Evolutionary conservation across 2,888 invertebrate genomes (phyloP), one percentile per base, ranked within the genome.

Genomic region (Andrena trimmerana): DNA sequence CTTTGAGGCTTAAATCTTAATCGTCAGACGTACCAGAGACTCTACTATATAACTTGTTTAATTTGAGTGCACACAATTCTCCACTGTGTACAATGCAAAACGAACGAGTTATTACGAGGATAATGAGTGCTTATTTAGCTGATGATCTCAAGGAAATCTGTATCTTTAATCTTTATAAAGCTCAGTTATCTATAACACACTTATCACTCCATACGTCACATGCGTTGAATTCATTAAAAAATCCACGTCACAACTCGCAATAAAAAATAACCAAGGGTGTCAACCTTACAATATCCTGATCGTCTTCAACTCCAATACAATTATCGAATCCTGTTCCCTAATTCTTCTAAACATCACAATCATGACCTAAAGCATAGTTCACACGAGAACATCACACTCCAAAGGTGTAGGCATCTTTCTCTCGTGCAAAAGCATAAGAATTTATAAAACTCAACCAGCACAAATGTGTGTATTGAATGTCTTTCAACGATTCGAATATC

Each of bases 1-100:
- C 48, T 50, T 71, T 59, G 60, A n/a, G 16, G 52, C n/a, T 54
- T 36, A 10, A 33, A 29, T 16, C 36, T 62, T 60, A 62, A 54
- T 20, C 71, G 20, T 10, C 27, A 13, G 36, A 20, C 7, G 13
- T 42, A 42, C 5, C 36, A 42, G 31, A 52, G 1, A 16, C 52
- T 4, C 42, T 42, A 20, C n/a, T n/a, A 20, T 6, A 16, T 13
- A 67, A 52, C 52, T 67, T 50, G 13, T 33, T 20, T 67, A 67
- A 67, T 67, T 59, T 29, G 29, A 29, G 13, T 29, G 59, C 29
- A 29, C 16, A 59, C 29, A 20, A 42, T 59, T 59, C 6, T 16
- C 16, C 4, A 8, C 20, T 24, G 50, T 33, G 4, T 4, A 33
- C 24, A 24, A 13, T 13, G 8, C 33, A 29, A 48, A 42, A 27